A percentile compares a stretch with the other conserved stretches of the same genome.
phyloP scores from a whole-genome alignment of 2,113 vertebrate genomes.

The Anguilla japonica region DNA sequence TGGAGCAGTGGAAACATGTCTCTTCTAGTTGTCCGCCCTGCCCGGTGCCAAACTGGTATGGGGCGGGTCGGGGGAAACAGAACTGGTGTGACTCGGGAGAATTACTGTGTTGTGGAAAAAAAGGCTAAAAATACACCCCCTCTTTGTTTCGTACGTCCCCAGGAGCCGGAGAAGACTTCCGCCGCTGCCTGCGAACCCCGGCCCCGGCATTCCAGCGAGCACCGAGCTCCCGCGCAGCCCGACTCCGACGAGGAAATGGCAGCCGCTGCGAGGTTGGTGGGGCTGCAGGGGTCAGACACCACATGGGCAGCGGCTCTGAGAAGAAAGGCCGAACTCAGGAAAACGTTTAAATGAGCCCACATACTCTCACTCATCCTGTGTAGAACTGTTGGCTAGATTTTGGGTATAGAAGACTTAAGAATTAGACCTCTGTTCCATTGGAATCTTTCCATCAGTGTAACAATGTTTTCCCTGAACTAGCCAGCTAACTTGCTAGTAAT shows the following conservation, averaged over 20 bases:
- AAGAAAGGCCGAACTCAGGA: neutral
- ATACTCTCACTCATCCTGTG: neutral
- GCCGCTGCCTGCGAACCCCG: slow-evolving; percentile 57
- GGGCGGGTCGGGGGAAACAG: neutral
- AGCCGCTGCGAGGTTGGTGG: slow-evolving; percentile 63
- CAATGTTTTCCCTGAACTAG: neutral
- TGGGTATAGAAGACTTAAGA: no score
- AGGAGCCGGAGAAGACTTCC: slow-evolving; percentile 73
- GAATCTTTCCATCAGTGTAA: neutral
- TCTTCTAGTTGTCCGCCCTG: neutral
- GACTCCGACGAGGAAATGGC: slow-evolving; percentile 66
- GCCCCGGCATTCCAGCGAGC: slow-evolving; percentile 58
- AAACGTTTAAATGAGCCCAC: neutral
- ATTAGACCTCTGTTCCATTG: no score
- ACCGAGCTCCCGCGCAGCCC: slow-evolving; percentile 69
- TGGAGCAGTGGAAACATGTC: neutral
- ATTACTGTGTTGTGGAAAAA: neutral
- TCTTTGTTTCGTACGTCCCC: neutral
- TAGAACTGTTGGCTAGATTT: neutral
- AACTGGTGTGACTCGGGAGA: neutral
- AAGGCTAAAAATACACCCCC: neutral
- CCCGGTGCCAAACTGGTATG: neutral
- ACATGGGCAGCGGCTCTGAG: neutral
- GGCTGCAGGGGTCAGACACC: neutral
- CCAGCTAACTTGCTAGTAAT: no score